Evolutionary conservation across 2,888 invertebrate genomes (phyloP), one percentile per base, ranked within the genome.

Genomic region (Opisthograptis luteolata): DNA sequence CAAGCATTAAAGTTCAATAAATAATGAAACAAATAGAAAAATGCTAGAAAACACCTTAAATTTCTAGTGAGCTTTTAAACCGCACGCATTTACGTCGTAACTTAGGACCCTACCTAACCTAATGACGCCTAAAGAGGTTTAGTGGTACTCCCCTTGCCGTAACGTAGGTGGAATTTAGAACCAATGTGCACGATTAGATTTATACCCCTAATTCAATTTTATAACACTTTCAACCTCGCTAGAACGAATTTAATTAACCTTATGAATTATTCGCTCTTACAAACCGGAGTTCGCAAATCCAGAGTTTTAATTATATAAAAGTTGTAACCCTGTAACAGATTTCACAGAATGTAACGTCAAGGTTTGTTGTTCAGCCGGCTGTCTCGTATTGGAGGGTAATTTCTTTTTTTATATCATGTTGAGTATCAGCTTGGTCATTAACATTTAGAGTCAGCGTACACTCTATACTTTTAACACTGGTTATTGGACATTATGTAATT

Each of bases 161-260:
- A 47, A 43, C 32, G 42, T 39, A 45, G 35, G 48, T 48, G 35
- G 49, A 53, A 53, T 43, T 44, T 44, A 44, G 30, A 36, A 20
- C 51, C 56, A 58, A 60, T 58, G 51, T 55, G 48, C 52, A 34
- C 51, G 62, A 72, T 70, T 64, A 71, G 62, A 70, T 71, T 69
- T 68, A 68, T 62, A 45, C 40, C 34, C 44, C 59, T 68, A 70
- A 76, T 70, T 70, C 66, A 73, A 72, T 76, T 73, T 69, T 73
- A 67, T 65, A 70, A 66, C 66, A 58, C 62, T 68, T 63, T 56
- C 58, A 50, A 65, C 70, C 64, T 61, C 59, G 58, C 62, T 63
- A 65, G 68, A 74, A 69, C 70, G 70, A 77, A 76, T 76, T 79
- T 78, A 80, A 79, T 79, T 80, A 81, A 75, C 80, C 74, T 73